phyloP scores from a whole-genome alignment of 2,888 invertebrate species.

The Argyresthia goedartella region DNA sequence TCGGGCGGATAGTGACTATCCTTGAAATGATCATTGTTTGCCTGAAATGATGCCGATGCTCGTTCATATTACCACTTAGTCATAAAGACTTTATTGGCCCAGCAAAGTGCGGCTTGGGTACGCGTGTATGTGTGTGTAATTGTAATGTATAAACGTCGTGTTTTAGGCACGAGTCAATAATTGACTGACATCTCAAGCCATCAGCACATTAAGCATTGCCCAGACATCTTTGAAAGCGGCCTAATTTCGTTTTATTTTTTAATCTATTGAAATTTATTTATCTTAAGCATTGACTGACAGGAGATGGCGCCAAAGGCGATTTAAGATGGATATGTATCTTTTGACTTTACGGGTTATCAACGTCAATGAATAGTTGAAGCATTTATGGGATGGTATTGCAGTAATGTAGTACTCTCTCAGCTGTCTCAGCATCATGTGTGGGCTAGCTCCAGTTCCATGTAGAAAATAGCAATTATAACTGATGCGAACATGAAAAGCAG shows the following conservation, averaged over 20 bases:
- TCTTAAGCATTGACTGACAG: slow-evolving; percentile 42
- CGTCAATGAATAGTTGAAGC: slow-evolving; percentile 2
- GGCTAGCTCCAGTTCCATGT: not conserved
- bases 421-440: not conserved
- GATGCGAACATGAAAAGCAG: not conserved
- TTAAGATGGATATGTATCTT: slow-evolving; percentile 40
- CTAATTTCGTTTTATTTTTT: slow-evolving; percentile 59
- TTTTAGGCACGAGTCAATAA: slow-evolving; percentile 54
- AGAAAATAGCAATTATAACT: not conserved
- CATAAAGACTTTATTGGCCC: slow-evolving; percentile 18
- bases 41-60: not conserved
- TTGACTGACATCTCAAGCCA: slow-evolving; percentile 62
- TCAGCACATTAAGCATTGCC: slow-evolving; percentile 39
- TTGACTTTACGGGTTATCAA: slow-evolving; percentile 3
- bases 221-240: slow-evolving; percentile 52
- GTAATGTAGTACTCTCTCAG: not conserved
- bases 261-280: slow-evolving; percentile 53
- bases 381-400: slow-evolving; percentile 1
- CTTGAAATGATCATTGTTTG: not conserved
- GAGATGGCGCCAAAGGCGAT: slow-evolving; percentile 63
- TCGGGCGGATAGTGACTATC: no score
- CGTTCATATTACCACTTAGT: slow-evolving; percentile 46
- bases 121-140: no score
- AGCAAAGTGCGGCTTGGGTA: not conserved
- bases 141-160: no score